A percentile compares a stretch with the other conserved stretches of the same genome.
phyloP scores from a whole-genome alignment of 1,140 invertebrate genomes.

The Pseudomyrmex cubaensis region DNA sequence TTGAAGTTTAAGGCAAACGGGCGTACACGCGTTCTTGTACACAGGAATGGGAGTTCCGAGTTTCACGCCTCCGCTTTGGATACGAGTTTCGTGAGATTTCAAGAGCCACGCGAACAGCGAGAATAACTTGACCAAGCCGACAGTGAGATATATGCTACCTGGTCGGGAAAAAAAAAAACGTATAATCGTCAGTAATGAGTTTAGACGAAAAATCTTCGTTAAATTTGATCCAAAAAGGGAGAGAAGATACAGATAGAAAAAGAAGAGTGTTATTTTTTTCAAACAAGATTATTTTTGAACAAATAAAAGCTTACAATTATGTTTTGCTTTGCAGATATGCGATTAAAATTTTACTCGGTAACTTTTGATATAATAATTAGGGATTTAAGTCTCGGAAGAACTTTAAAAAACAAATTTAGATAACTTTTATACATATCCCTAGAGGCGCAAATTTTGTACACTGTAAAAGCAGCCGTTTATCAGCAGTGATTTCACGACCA shows the following conservation, averaged over 20 bases:
- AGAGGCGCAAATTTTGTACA: conserved; percentile 31
- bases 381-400: conserved; percentile 16
- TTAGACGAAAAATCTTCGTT: conserved; percentile 40
- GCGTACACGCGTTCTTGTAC: conserved; percentile 14
- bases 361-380: neutral
- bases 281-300: neutral
- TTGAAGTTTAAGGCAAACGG: conserved; percentile 40
- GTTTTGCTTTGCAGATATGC: neutral
- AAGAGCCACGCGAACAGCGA: conserved; percentile 68
- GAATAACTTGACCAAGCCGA: conserved; percentile 25
- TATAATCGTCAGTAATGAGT: conserved; percentile 66
- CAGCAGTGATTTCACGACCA: conserved; percentile 58
- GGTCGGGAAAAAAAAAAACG: conserved; percentile 33
- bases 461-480: conserved; percentile 40
- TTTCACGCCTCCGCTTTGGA: conserved; percentile 66
- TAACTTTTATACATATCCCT: conserved; percentile 19
- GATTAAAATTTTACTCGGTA: neutral
- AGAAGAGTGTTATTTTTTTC: neutral
- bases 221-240: neutral
- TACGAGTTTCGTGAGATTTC: conserved; percentile 58
- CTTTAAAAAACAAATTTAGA: neutral
- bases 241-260: neutral
- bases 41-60: conserved; percentile 42
- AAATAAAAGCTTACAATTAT: neutral
- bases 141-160: neutral